Conservation (phyloP, 2,888 invertebrate genomes). For the Tetragnatha montana region DNA sequence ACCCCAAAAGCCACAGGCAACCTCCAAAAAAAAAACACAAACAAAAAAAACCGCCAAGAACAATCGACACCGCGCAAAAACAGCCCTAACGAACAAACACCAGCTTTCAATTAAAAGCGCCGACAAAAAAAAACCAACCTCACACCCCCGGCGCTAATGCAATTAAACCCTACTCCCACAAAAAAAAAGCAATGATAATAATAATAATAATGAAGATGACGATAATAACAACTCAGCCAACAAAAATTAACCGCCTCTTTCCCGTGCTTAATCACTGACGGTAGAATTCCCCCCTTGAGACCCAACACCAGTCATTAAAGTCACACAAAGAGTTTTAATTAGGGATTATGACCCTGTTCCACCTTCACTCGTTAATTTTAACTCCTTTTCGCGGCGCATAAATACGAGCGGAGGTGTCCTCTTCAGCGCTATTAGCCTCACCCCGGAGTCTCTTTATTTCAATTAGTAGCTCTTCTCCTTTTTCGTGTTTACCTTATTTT, state of each 20-base stretch:
- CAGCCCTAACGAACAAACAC: not conserved
- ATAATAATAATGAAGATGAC: not conserved
- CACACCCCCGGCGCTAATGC: slow-evolving; percentile 5
- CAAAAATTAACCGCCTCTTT: slow-evolving; percentile 57
- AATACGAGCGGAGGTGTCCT: slow-evolving; percentile 56
- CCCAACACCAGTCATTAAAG: slow-evolving; percentile 67
- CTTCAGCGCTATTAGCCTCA: slow-evolving; percentile 47
- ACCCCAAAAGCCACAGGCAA: not conserved
- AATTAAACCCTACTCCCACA: slow-evolving; percentile 27
- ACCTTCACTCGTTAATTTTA: slow-evolving; percentile 65
- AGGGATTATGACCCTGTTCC: slow-evolving; percentile 56
- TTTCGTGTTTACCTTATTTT: slow-evolving; percentile 1
- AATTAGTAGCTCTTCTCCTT: slow-evolving; percentile 54
- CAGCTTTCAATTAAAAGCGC: not conserved
- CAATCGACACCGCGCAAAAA: not conserved
- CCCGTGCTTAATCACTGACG: slow-evolving; percentile 58
- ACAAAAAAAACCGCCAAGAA: not conserved
- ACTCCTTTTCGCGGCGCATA: slow-evolving; percentile 52
- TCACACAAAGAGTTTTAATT: slow-evolving; percentile 70
- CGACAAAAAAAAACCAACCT: not conserved
- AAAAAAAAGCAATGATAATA: slow-evolving; percentile 18
- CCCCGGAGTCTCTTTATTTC: slow-evolving; percentile 44
- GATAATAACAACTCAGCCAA: slow-evolving; percentile 25
- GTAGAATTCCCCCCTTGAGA: slow-evolving; percentile 58
- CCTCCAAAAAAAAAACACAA: not conserved